Conservation (phyloP, 2,888 invertebrate species). For the Drosophila demipolita region DNA sequence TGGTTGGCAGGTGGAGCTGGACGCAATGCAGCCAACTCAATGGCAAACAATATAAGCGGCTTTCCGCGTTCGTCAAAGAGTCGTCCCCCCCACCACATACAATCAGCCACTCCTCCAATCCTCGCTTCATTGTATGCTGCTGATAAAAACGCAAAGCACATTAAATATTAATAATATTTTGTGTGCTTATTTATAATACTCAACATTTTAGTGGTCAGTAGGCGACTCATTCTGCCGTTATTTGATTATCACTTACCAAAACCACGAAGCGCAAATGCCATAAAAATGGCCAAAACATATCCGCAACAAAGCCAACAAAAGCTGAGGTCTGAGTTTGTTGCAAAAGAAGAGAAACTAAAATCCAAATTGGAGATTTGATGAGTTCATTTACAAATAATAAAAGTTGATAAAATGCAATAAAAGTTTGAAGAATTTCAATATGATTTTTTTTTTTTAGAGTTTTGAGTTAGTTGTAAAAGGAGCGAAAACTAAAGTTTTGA, state of each 20-base stretch:
- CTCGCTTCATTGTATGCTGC: conserved; percentile 34
- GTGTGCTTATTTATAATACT: conserved; percentile 68
- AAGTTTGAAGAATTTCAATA: neutral
- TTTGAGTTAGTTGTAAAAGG: too few relatives aligned
- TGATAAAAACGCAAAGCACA: conserved; percentile 64
- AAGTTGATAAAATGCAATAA: neutral
- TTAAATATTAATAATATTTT: conserved; percentile 78
- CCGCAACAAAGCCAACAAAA: neutral
- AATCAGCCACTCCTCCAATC: neutral
- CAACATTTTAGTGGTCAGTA: conserved; percentile 54
- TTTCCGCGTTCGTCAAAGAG: conserved; percentile 68
- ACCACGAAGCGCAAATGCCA: conserved; percentile 26
- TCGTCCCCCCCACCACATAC: conserved; percentile 1
- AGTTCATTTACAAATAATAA: too few relatives aligned
- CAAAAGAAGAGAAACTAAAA: neutral
- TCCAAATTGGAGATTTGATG: neutral
- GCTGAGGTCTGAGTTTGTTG: neutral
- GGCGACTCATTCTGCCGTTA: conserved; percentile 21
- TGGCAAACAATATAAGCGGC: conserved; percentile 71
- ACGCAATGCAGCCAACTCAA: conserved; percentile 30
- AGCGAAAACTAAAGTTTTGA: too few relatives aligned
- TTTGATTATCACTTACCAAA: conserved; percentile 57
- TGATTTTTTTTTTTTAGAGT: too few relatives aligned
- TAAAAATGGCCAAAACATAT: conserved; percentile 30
- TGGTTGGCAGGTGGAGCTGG: neutral